phyloP scores from a whole-genome alignment of 2,888 invertebrate genomes.

The Cephus spinipes region DNA sequence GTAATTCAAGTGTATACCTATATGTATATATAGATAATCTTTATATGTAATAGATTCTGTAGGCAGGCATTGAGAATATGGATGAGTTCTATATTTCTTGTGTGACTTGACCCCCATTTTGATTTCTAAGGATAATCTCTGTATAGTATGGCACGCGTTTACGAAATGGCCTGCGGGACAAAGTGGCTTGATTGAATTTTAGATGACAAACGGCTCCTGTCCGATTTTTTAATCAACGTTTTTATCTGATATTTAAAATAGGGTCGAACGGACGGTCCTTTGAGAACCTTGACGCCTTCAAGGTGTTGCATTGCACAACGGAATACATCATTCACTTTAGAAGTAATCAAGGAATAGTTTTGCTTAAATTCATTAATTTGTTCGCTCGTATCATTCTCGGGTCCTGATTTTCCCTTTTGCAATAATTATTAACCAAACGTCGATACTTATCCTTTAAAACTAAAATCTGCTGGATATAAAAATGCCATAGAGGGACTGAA shows the following conservation, averaged over 20 bases:
- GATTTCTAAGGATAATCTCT: no score
- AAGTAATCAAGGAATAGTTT: neutral
- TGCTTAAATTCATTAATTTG: neutral
- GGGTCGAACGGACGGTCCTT: neutral
- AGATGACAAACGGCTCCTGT: conserved; percentile 28
- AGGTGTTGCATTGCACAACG: neutral
- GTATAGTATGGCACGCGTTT: no score
- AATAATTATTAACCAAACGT: neutral
- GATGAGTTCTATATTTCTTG: neutral
- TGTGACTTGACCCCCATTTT: no score
- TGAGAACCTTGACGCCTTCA: neutral
- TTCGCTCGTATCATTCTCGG: neutral
- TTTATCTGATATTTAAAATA: conserved; percentile 45
- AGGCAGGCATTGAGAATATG: neutral
- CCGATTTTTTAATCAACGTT: conserved; percentile 30
- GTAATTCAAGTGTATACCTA: neutral
- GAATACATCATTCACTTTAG: neutral
- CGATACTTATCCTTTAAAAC: neutral
- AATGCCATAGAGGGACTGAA: neutral
- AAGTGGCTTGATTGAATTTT: conserved; percentile 43
- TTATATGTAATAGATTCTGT: neutral
- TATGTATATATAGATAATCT: neutral
- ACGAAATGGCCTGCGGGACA: neutral
- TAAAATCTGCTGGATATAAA: neutral
- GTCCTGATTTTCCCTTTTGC: neutral